These are phyloP conservation scores for Meda fulgida DNA, from an alignment of 2,797 vertebrate species.

Conservation along the genomic window DNA sequence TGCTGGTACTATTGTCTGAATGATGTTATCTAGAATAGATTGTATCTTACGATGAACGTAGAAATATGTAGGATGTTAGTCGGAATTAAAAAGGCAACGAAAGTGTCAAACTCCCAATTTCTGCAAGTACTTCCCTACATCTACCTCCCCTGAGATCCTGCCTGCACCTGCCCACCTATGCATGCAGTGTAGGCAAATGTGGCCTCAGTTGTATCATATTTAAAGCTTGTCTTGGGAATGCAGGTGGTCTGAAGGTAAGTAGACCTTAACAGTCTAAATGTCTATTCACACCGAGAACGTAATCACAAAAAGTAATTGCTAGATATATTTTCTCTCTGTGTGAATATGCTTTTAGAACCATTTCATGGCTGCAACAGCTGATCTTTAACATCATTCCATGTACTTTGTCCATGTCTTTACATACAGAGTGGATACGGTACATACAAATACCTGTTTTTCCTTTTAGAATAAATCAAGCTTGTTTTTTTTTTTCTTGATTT, in stretches of 20 bases:
- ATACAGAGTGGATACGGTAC: not conserved
- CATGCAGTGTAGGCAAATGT: not conserved
- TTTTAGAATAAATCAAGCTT: not conserved
- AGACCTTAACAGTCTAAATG: not conserved
- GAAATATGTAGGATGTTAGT: not conserved
- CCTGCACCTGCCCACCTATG: conserved; percentile 30
- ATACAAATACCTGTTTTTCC: not conserved
- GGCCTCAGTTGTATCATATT: not conserved
- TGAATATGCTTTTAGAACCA: not conserved
- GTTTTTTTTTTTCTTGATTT: no score
- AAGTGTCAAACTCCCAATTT: not conserved
- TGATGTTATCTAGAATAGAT: not conserved
- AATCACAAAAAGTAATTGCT: not conserved
- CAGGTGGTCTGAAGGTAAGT: conserved; percentile 13
- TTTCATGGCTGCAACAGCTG: not conserved
- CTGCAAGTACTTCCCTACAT: not conserved
- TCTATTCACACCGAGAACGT: not conserved
- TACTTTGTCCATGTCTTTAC: not conserved
- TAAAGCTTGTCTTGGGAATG: conserved; percentile 2
- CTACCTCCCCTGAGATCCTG: not conserved
- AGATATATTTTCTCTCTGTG: not conserved
- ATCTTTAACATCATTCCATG: not conserved
- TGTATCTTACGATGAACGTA: not conserved
- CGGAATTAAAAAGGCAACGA: not conserved
- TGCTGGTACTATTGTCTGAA: not conserved